phyloP scores from a whole-genome alignment of 2,888 invertebrate genomes.

The Chloroclystis v-ata region DNA sequence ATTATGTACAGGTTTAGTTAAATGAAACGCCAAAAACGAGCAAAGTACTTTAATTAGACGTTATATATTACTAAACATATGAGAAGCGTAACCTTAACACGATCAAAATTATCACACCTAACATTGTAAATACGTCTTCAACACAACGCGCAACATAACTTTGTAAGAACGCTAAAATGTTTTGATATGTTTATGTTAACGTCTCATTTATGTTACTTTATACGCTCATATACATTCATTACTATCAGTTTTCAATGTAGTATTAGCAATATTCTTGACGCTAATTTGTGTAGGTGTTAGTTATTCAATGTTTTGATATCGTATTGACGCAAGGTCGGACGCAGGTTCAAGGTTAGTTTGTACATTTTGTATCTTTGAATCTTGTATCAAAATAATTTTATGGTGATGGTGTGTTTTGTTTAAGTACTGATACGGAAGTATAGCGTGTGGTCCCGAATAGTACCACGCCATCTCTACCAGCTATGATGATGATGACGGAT shows the following conservation, averaged over 20 bases:
- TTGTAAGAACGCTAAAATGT: background rate
- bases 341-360: conserved; percentile 1
- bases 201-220: background rate
- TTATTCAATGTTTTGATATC: conserved; percentile 1
- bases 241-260: background rate
- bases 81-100: background rate
- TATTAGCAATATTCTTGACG: background rate
- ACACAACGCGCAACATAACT: background rate
- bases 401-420: no score
- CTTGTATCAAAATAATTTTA: no score
- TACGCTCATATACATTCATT: background rate
- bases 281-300: background rate
- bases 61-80: background rate
- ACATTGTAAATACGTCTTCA: conserved; percentile 5
- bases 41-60: no score
- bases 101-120: background rate
- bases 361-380: background rate
- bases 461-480: no score
- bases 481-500: no score
- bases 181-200: conserved; percentile 2
- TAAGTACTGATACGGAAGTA: no score
- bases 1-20: no score
- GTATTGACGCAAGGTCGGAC: background rate
- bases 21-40: no score
- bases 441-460: no score